Evolutionary conservation across 2,888 invertebrate species (phyloP).

Genomic region (Andrena hattorfiana): DNA sequence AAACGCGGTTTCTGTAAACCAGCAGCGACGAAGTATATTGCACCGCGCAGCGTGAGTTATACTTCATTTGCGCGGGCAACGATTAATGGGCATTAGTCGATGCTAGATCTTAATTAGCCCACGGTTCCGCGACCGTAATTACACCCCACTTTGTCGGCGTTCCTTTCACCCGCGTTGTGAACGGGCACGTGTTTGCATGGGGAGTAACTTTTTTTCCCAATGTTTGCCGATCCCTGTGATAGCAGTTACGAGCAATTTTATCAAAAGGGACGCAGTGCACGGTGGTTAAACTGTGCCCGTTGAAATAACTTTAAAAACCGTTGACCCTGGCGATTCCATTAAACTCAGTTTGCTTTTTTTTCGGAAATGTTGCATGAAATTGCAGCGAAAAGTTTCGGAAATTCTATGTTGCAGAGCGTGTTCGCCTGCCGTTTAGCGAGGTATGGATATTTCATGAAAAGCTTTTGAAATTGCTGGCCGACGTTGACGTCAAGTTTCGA

Average conservation of each 20-base stretch:
- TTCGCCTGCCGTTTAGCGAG: background rate
- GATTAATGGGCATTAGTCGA: slow-evolving; percentile 65
- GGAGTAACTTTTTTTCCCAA: slow-evolving; percentile 18
- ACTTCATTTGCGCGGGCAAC: slow-evolving; percentile 59
- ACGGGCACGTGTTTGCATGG: background rate
- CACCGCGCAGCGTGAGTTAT: slow-evolving; percentile 51
- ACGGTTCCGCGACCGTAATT: slow-evolving; percentile 42
- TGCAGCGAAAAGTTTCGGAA: background rate
- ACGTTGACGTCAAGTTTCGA: too few relatives aligned
- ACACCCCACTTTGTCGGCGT: slow-evolving; percentile 39
- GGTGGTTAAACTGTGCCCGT: background rate
- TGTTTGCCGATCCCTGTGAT: slow-evolving; percentile 13
- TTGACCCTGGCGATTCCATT: background rate
- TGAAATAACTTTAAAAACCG: slow-evolving; percentile 12
- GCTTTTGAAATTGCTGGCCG: too few relatives aligned
- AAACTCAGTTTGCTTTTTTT: background rate
- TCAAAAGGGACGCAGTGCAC: background rate
- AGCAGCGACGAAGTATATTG: slow-evolving; percentile 41
- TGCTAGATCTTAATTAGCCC: slow-evolving; percentile 67
- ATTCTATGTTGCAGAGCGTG: background rate
- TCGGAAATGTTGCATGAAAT: background rate
- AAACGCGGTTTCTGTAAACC: slow-evolving; percentile 37
- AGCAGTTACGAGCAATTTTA: slow-evolving; percentile 28
- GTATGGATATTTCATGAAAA: too few relatives aligned
- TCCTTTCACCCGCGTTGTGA: slow-evolving; percentile 11